Evolutionary conservation across 1,140 invertebrate genomes (phyloP), one percentile per base, ranked within the genome.

Genomic region (Thalassaphorura encarpata): DNA sequence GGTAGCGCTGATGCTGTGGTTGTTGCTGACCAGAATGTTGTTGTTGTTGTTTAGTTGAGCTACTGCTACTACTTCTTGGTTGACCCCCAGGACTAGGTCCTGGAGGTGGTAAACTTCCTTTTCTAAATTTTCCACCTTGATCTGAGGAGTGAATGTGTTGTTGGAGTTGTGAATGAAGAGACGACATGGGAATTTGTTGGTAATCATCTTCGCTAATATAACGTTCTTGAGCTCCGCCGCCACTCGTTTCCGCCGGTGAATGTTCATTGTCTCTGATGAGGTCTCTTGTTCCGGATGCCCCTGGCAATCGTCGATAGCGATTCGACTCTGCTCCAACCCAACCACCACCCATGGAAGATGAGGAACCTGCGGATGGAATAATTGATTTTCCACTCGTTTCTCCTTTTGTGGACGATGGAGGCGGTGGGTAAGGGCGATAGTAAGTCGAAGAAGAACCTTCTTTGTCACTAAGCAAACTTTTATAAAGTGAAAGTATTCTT

Each of bases 121-220:
- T 48, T 8, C 28, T 26, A 51, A 15, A 13, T 28, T 24, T 15
- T 11, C 23, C 15, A 48, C 46, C 11, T 6, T 16, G 15, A 28
- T 51, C 28, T 26, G 29, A 36, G 21, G 11, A 24, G 21, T 33
- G 48, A 31, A 29, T 39, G 48, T 21, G 21, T n/a, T 27, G n/a
- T 27, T 6, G 26, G 28, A n/a, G 33, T n/a, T 36, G 48, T 31
- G 48, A 24, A 8, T 15, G 48, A 36, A 21, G 21, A 6, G 48
- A 19, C 13, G 48, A 29, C 23, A 79, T 76, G 0, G 77, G 76
- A 54, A 80, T 79, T 60, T 77, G 71, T 60, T 80, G 79, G 60
- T 81, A 81, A n/a, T 80, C 77, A 55, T 76, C 74, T 40, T 81
- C 78, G 47, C 58, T 58, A 43, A 59, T 39, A 23, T 26, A 21